Evolutionary conservation across 2,888 invertebrate species (phyloP).

Genomic region (Callinectes sapidus): DNA sequence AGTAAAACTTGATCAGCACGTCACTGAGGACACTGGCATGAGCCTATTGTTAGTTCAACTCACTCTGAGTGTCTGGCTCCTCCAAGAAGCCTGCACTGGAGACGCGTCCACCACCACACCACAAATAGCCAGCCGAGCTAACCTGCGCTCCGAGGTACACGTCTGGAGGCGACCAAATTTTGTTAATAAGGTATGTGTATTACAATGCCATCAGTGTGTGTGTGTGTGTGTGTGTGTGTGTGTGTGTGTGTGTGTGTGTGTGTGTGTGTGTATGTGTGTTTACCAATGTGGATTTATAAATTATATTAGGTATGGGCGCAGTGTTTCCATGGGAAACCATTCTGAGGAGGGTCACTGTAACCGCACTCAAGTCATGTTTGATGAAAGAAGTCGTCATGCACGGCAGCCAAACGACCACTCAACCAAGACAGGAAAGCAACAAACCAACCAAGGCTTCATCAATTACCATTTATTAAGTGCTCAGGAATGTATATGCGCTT

Average conservation of each 20-base stretch:
- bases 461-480: no score
- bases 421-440: no score
- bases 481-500: no score
- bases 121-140: neutral
- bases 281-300: neutral
- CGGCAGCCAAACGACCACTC: no score
- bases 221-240: neutral
- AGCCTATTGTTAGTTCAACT: neutral
- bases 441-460: no score
- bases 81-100: neutral
- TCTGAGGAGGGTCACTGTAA: no score
- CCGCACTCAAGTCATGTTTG: no score
- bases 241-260: conserved; percentile 36
- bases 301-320: no score
- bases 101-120: neutral
- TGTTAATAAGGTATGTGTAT: neutral
- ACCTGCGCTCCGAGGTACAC: neutral
- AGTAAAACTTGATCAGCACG: neutral
- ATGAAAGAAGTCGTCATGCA: no score
- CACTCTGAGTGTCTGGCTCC: neutral
- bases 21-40: neutral
- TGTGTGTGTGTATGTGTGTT: conserved; percentile 1
- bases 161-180: neutral
- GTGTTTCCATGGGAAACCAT: no score
- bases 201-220: neutral